Percentiles rank a stretch among this genome's conserved stretches.
Evolutionary conservation across 1,140 invertebrate species (phyloP).

Genomic region (Aphis craccivora): DNA sequence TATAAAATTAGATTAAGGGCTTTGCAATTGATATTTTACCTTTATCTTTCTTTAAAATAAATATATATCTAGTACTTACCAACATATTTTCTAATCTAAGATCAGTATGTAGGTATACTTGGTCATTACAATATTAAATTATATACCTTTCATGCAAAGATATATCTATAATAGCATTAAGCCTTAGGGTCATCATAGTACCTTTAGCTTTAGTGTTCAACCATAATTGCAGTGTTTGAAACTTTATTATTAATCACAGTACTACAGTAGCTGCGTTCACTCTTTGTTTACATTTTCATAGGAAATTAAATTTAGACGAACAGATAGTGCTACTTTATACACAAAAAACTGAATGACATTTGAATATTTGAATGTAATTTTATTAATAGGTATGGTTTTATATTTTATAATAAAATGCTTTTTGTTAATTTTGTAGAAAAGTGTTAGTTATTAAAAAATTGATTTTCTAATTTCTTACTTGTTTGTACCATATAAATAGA

Average conservation of each 20-base stretch:
- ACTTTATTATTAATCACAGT: neutral
- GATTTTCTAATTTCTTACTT: neutral
- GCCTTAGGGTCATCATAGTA: slow-evolving; percentile 18
- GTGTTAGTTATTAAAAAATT: neutral
- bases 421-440: neutral
- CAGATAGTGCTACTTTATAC: neutral
- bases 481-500: neutral
- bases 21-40: neutral
- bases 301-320: neutral
- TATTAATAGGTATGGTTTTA: neutral
- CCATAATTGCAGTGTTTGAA: slow-evolving; percentile 11
- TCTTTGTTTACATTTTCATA: neutral
- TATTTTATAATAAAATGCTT: neutral
- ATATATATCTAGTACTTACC: neutral
- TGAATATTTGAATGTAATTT: neutral
- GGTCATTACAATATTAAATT: slow-evolving; percentile 31
- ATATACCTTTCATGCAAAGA: slow-evolving; percentile 10
- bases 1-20: neutral
- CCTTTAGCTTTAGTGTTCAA: neutral
- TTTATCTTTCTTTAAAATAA: neutral
- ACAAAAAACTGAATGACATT: neutral
- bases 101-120: slow-evolving; percentile 1
- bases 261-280: neutral
- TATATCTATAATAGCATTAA: slow-evolving; percentile 9
- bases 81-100: neutral